Evolutionary conservation across 2,888 invertebrate genomes (phyloP).

Genomic region (Thecocarcelia acutangulata): DNA sequence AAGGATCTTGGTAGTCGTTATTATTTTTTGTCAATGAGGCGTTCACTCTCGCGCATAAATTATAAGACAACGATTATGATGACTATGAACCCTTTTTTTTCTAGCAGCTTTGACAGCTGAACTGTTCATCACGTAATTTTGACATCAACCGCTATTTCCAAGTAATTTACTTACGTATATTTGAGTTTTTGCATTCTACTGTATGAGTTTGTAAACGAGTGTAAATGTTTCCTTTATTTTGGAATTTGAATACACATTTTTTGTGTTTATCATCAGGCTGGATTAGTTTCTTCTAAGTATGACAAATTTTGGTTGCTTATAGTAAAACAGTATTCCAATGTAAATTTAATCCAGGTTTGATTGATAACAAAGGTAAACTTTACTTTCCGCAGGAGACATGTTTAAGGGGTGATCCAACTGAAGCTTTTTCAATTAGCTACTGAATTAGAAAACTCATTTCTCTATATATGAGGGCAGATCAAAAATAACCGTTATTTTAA

Average conservation of each 20-base stretch:
- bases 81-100: slow-evolving; percentile 71
- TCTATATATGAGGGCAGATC: too few relatives aligned
- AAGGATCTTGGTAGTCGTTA: slow-evolving; percentile 53
- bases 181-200: background rate
- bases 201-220: too few relatives aligned
- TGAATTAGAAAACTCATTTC: too few relatives aligned
- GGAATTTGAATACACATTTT: slow-evolving; percentile 51
- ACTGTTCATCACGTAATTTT: slow-evolving; percentile 71
- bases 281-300: slow-evolving; percentile 58
- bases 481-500: too few relatives aligned
- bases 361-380: slow-evolving; percentile 48
- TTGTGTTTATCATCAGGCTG: slow-evolving; percentile 53
- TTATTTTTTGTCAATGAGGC: slow-evolving; percentile 71
- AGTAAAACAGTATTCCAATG: background rate
- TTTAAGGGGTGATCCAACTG: too few relatives aligned
- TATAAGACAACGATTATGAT: slow-evolving; percentile 70
- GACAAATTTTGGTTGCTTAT: slow-evolving; percentile 57
- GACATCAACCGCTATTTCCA: slow-evolving; percentile 76
- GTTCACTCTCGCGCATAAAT: slow-evolving; percentile 79
- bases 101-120: slow-evolving; percentile 67
- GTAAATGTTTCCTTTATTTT: slow-evolving; percentile 12
- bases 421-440: too few relatives aligned
- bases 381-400: too few relatives aligned
- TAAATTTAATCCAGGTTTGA: slow-evolving; percentile 59
- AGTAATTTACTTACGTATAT: background rate